These are phyloP conservation scores for Bostrychus sinensis DNA, from an alignment of 2,113 vertebrate genomes.

Conservation along the genomic window DNA sequence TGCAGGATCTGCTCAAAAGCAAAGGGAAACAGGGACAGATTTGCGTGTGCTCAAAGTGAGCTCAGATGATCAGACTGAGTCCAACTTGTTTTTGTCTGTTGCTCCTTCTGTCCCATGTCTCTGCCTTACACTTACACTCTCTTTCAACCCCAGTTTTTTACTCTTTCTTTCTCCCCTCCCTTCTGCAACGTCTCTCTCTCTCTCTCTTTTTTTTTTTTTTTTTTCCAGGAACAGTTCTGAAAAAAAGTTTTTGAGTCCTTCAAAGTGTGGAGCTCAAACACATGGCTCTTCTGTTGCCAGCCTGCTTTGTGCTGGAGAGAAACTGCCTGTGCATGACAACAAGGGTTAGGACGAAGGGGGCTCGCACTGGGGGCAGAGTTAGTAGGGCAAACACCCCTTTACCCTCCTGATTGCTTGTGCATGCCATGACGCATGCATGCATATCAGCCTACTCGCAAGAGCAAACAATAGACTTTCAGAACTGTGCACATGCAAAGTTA, in stretches of 20 bases:
- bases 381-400: constrained; percentile 53
- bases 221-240: background rate
- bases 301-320: constrained; percentile 69
- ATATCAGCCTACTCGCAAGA: constrained; percentile 34
- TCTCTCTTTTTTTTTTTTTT: constrained; percentile 39
- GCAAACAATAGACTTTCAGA: constrained; percentile 52
- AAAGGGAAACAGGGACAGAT: constrained; percentile 16
- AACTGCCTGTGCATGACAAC: constrained; percentile 81
- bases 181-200: constrained; percentile 4
- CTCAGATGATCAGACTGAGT: constrained; percentile 24
- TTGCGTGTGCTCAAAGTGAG: constrained; percentile 14
- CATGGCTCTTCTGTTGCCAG: constrained; percentile 76
- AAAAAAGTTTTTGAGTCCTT: constrained; percentile 53
- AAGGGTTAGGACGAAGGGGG: constrained; percentile 73
- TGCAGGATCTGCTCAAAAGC: constrained; percentile 8
- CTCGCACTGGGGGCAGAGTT: constrained; percentile 69
- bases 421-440: constrained; percentile 29
- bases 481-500: constrained; percentile 13
- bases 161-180: constrained; percentile 15
- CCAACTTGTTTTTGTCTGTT: constrained; percentile 35
- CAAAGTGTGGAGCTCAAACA: constrained; percentile 75
- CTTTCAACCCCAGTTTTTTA: constrained; percentile 13
- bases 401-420: constrained; percentile 38
- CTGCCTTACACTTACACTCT: constrained; percentile 23
- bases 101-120: constrained; percentile 50